A percentile compares a stretch with the other conserved stretches of the same genome.
These are phyloP conservation scores for Maniola hyperantus DNA, from an alignment of 2,888 invertebrate species.

Conservation along the genomic window DNA sequence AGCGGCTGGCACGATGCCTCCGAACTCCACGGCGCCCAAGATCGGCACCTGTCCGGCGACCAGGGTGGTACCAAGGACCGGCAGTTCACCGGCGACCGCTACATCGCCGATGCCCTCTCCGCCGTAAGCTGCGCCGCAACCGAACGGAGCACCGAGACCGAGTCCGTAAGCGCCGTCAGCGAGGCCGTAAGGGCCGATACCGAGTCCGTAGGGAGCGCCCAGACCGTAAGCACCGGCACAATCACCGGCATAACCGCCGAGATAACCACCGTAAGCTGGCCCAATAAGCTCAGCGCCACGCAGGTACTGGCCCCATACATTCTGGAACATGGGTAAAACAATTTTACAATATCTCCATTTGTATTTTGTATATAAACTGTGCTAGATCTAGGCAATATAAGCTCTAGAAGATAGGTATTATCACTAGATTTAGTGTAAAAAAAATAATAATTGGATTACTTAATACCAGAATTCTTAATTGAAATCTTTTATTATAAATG, in stretches of 20 bases:
- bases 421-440: too few species aligned
- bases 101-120: slow-evolving; percentile 46
- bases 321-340: slow-evolving; percentile 37
- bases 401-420: too few species aligned
- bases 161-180: slow-evolving; percentile 14
- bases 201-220: slow-evolving; percentile 15
- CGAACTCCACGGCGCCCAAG: slow-evolving; percentile 48
- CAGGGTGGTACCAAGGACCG: slow-evolving; percentile 46
- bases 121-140: slow-evolving; percentile 41
- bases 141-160: too few species aligned
- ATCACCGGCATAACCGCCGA: too few species aligned
- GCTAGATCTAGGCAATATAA: too few species aligned
- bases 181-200: slow-evolving; percentile 36
- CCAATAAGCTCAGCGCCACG: too few species aligned
- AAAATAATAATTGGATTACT: too few species aligned
- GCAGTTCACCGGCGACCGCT: slow-evolving; percentile 46
- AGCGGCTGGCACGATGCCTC: slow-evolving; percentile 44
- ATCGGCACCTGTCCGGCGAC: slow-evolving; percentile 51
- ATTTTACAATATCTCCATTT: too few species aligned
- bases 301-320: slow-evolving; percentile 34
- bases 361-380: too few species aligned
- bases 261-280: slow-evolving; percentile 17
- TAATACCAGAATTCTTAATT: too few species aligned
- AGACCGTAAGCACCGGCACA: neutral
- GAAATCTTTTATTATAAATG: too few species aligned